Evolutionary conservation across 2,888 invertebrate species (phyloP), one percentile per base, ranked within the genome.

Genomic region (Drosophila formosana): DNA sequence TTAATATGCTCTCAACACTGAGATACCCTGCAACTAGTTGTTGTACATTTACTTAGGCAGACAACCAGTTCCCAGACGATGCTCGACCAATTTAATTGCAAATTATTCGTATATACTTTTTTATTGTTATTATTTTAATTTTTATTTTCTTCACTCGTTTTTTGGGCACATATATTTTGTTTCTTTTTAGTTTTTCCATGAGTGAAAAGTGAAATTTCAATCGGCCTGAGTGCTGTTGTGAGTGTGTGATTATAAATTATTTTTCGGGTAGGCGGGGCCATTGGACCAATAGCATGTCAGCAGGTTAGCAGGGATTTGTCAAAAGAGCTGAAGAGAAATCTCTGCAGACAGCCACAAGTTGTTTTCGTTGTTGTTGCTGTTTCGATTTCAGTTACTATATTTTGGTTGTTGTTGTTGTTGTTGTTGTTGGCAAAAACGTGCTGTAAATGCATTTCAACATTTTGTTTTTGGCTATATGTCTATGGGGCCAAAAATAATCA

Each of bases 301-400:
- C 82, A 65, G 87, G 82, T 84, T 87, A 82, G 84, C 88, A 82
- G 82, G 88, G 84, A 82, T 82, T 84, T 87, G 87, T 78, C 79
- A 80, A 81, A 78, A 77, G 37, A 61, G 68, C 63, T 66, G 75
- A 18, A 18, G 87, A 71, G 82, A 82, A 82, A 82, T 82, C 78
- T 81, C 43, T 43, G 18, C 56, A 61, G 56, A 62, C 53, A 46
- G 53, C 71, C 37, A 32, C 55, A 11, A 32, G 45, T 41, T 50
- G 45, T 34, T 30, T 52, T 46, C 37, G 52, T 28, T 51, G 34
- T 25, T 18, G 53, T 26, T 37, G 47, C 4, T 5, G 28, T 5
- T 28, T 28, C 28, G 5, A 34, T 11, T 37, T 37, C 37, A 32
- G 37, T 43, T 55, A n/a, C n/a, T n/a, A n/a, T n/a, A 55, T 23